These are phyloP conservation scores for Microhierax caerulescens DNA, from an alignment of 2,797 vertebrate genomes.

Conservation along the genomic window DNA sequence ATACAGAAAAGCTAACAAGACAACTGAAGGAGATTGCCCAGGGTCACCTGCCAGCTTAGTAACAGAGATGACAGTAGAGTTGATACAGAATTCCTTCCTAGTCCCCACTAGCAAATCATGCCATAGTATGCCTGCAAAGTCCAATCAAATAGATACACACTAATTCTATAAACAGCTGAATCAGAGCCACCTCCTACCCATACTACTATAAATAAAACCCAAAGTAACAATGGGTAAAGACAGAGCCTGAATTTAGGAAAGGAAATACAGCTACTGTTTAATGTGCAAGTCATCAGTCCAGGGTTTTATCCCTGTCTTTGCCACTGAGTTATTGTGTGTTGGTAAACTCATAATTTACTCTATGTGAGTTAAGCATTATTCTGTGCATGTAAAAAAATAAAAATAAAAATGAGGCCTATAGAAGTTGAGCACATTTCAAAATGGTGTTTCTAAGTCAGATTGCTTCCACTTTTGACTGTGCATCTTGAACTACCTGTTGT, in stretches of 20 bases:
- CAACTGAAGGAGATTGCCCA: neutral
- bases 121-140: neutral
- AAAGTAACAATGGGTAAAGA: neutral
- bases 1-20: neutral
- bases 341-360: conserved; percentile 20
- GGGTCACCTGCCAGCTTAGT: neutral
- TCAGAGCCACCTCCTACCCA: neutral
- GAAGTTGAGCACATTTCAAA: neutral
- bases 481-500: neutral
- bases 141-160: neutral
- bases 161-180: neutral
- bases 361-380: neutral
- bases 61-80: neutral
- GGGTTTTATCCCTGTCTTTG: neutral
- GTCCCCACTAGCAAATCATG: neutral
- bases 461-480: neutral
- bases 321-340: neutral
- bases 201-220: neutral
- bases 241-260: neutral
- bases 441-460: neutral
- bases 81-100: neutral
- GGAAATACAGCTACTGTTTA: neutral
- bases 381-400: neutral
- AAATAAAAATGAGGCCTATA: neutral
- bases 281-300: neutral